A percentile compares a stretch with the other conserved stretches of the same genome.
Evolutionary conservation across 2,888 invertebrate species (phyloP).

Genomic region (Pantelozetes paolii): DNA sequence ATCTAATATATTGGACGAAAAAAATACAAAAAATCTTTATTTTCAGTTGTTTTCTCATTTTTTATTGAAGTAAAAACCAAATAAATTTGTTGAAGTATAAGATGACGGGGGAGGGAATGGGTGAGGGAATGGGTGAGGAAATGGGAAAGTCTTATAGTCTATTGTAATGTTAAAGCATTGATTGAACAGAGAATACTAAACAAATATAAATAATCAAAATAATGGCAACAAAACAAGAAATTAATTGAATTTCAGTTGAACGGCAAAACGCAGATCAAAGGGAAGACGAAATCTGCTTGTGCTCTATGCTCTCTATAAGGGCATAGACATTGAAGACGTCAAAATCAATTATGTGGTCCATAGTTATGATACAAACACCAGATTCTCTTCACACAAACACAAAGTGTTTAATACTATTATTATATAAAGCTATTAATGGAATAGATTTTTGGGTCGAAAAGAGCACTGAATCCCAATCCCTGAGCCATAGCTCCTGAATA

Average conservation of each 20-base stretch:
- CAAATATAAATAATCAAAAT: conserved; percentile 3
- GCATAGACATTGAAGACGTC: neutral
- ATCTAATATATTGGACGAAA: neutral
- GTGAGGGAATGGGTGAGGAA: neutral
- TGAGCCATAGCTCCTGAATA: too few relatives aligned
- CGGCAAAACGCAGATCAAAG: neutral
- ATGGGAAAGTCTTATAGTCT: too few relatives aligned
- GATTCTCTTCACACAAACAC: too few relatives aligned
- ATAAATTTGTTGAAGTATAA: neutral
- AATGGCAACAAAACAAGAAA: neutral
- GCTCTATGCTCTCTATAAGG: neutral
- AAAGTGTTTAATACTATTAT: too few relatives aligned
- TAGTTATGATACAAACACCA: neutral
- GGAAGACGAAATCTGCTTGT: neutral
- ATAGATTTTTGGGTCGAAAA: too few relatives aligned
- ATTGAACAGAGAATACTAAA: neutral
- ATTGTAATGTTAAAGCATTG: too few relatives aligned
- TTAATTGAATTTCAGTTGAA: neutral
- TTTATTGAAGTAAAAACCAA: neutral
- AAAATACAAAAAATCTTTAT: neutral
- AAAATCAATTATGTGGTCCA: conserved; percentile 3
- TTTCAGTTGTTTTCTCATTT: neutral
- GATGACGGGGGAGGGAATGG: neutral
- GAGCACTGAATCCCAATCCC: too few relatives aligned
- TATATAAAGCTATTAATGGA: too few relatives aligned